These are phyloP conservation scores for Drosophila pectinifera DNA, from an alignment of 1,140 invertebrate genomes.

Conservation along the genomic window DNA sequence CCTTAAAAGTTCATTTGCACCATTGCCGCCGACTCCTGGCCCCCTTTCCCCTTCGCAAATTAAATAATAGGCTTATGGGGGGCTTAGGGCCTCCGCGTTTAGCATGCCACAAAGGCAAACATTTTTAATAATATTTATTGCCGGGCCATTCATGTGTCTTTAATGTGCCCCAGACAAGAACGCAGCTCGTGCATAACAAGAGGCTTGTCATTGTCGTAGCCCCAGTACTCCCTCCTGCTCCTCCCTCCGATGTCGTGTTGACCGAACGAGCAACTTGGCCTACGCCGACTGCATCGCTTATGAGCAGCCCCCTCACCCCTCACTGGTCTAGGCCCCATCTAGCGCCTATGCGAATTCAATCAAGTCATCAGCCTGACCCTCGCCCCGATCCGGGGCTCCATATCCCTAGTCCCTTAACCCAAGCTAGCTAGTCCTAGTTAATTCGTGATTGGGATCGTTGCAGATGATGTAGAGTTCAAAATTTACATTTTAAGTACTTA, in stretches of 20 bases:
- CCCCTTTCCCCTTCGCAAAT: conserved; percentile 58
- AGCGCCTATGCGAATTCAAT: conserved; percentile 73
- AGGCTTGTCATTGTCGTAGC: conserved; percentile 53
- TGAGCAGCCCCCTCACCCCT: conserved; percentile 33
- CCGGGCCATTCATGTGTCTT: conserved; percentile 81
- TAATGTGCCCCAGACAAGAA: conserved; percentile 83
- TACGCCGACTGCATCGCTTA: conserved; percentile 74
- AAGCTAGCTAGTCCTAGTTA: not conserved
- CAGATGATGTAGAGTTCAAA: not conserved
- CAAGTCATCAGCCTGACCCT: conserved; percentile 61
- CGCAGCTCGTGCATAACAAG: conserved; percentile 80
- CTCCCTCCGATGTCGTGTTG: conserved; percentile 24
- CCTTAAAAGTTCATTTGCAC: conserved; percentile 78
- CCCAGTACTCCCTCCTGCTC: not conserved
- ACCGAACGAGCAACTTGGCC: conserved; percentile 54
- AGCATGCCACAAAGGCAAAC: conserved; percentile 80
- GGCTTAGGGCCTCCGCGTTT: conserved; percentile 72
- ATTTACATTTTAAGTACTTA: conserved; percentile 9
- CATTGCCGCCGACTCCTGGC: not conserved
- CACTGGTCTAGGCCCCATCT: conserved; percentile 10
- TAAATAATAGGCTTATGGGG: conserved; percentile 81
- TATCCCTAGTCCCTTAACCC: not conserved
- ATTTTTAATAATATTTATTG: conserved; percentile 79
- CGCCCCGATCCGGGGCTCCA: conserved; percentile 26
- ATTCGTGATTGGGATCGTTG: conserved; percentile 27